phyloP scores from a whole-genome alignment of 2,797 vertebrate genomes.

The Cyclura pinguis region DNA sequence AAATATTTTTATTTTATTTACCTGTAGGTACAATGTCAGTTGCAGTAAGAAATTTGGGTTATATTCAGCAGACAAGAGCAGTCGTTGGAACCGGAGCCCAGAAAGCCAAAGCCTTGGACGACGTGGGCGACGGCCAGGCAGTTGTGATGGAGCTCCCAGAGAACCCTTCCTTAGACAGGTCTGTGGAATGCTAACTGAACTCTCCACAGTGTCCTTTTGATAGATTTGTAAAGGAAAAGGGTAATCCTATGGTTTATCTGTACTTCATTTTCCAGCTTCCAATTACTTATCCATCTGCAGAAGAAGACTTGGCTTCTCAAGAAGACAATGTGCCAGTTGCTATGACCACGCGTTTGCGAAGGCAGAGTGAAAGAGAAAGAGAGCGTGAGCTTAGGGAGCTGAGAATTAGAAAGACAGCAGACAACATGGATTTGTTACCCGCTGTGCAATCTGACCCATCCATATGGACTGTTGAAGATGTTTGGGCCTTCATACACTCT shows the following conservation, averaged over 20 bases:
- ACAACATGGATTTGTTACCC: conserved; percentile 81
- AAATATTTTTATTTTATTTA: conserved; percentile 65
- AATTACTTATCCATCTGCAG: conserved; percentile 85
- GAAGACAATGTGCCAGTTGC: conserved; percentile 84
- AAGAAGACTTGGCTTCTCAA: conserved; percentile 80
- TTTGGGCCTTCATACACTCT: conserved; percentile 92
- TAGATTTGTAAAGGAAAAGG: conserved; percentile 73
- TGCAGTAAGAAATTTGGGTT: conserved; percentile 93
- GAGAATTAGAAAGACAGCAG: conserved; percentile 84
- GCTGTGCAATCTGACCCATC: conserved; percentile 84
- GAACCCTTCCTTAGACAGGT: conserved; percentile 91
- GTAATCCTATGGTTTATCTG: conserved; percentile 78
- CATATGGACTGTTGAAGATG: conserved; percentile 94
- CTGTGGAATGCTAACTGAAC: conserved; percentile 78
- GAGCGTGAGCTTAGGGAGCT: conserved; percentile 84
- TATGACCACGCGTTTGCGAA: conserved; percentile 90
- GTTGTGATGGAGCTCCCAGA: conserved; percentile 86
- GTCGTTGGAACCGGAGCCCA: conserved; percentile 87
- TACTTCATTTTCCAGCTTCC: conserved; percentile 84
- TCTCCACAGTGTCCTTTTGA: conserved; percentile 66
- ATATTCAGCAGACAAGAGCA: conserved; percentile 82
- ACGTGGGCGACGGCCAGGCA: conserved; percentile 86
- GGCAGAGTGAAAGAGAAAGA: conserved; percentile 84
- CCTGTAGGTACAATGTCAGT: conserved; percentile 91
- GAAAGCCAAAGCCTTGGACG: conserved; percentile 84